Evolutionary conservation across 2,888 invertebrate genomes (phyloP), one percentile per base, ranked within the genome.

Genomic region (Muschampia plurimacula): DNA sequence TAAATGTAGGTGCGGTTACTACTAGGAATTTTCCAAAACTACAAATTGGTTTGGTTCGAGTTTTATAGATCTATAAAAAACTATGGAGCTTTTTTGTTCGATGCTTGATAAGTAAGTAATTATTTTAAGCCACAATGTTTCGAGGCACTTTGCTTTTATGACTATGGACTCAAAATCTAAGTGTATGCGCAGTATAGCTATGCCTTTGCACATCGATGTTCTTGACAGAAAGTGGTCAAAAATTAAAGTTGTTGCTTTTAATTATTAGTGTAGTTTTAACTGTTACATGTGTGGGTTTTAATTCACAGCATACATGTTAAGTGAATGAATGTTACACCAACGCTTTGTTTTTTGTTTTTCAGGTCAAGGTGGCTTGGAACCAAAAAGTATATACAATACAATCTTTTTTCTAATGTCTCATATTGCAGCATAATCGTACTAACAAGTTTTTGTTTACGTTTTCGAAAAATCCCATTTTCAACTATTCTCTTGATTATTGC

Each of bases 231-330:
- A 52, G 6, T 15, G n/a, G 15, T 52, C 52, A 7, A 7, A 15
- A 52, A 15, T n/a, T 1, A 15, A 52, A 7, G 8, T 44, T 44
- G 44, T 4, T 44, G 8, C 2, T 10, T 44, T 44, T 10, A 8
- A 44, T 44, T 44, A 10, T 4, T 44, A 6, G 52, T 52, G 3
- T 52, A 52, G 6, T 15, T 52, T 52, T 15, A 52, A 52, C 12
- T 52, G 52, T 52, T 52, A 52, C 52, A 15, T 52, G 52, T 52
- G 52, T 52, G 52, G 52, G 52, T 52, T 15, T 52, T 15, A 22
- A n/a, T 49, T 44, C 44, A 10, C 44, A n/a, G 13, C 49, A 13
- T 49, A 44, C 10, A 44, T 44, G 10, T 44, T 52, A 52, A 15
- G 52, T 8, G 52, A 52, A 52, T 15, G 52, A 52, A 52, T 15